A percentile compares a stretch with the other conserved stretches of the same genome.
These are phyloP conservation scores for Sparus aurata DNA, from an alignment of 2,797 vertebrate genomes.

Conservation along the genomic window DNA sequence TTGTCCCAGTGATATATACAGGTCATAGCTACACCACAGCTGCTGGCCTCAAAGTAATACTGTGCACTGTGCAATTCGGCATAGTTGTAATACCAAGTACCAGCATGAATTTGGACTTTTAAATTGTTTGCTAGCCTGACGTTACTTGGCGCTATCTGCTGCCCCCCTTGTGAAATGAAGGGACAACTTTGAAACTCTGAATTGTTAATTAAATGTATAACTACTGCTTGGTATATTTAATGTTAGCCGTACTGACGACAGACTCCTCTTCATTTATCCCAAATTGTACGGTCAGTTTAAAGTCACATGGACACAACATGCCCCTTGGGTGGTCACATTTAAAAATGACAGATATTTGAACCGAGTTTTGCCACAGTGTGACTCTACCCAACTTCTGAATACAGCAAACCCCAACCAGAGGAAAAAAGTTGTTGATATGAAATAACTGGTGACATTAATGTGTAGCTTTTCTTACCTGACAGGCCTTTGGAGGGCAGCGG, in stretches of 20 bases:
- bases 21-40: fast-evolving
- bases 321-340: no score
- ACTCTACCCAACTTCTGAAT: no score
- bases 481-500: conserved; percentile 89
- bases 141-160: conserved; percentile 3
- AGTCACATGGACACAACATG: fast-evolving
- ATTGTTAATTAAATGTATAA: not conserved
- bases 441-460: no score
- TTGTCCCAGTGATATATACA: not conserved
- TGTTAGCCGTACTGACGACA: not conserved
- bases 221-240: not conserved
- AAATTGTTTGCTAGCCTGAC: no score
- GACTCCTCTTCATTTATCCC: not conserved
- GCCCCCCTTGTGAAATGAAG: not conserved
- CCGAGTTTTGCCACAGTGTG: not conserved
- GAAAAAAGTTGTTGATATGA: not conserved
- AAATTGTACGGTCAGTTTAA: fast-evolving
- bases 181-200: not conserved
- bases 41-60: fast-evolving
- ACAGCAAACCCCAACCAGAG: fast-evolving
- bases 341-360: not conserved
- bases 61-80: not conserved
- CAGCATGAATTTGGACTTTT: not conserved
- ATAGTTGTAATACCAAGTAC: not conserved
- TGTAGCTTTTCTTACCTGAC: conserved; percentile 83